A percentile compares a stretch with the other conserved stretches of the same genome.
Evolutionary conservation across 1,140 invertebrate genomes (phyloP).

Genomic region (Caerostris extrusa): DNA sequence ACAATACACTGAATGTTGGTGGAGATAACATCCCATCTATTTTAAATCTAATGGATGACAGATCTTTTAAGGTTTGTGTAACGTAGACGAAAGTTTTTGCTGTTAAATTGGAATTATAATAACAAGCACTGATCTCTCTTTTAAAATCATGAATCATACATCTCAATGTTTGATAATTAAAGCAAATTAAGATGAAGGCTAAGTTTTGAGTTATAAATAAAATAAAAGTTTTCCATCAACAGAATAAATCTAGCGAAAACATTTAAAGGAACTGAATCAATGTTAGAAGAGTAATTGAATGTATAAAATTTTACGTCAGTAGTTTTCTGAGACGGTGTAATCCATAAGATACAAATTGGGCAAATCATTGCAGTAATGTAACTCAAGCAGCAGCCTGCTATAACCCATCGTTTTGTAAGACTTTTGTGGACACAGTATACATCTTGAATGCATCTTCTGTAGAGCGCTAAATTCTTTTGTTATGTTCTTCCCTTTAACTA

Average conservation of each 20-base stretch:
- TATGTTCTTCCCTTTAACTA: not conserved
- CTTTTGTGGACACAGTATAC: not conserved
- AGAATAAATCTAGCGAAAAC: no score
- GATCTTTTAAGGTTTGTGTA: not conserved
- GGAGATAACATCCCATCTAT: not conserved
- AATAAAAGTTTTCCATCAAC: not conserved
- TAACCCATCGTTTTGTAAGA: not conserved
- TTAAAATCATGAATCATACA: not conserved
- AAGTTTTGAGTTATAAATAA: not conserved
- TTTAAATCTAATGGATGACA: not conserved
- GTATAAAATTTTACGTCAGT: not conserved
- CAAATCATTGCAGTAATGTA: not conserved
- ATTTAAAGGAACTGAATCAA: no score
- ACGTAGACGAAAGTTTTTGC: not conserved
- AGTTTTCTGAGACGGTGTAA: no score
- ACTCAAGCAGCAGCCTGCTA: not conserved
- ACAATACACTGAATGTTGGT: not conserved
- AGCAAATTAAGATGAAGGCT: not conserved
- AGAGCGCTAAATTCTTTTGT: not conserved
- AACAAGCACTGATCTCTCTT: not conserved
- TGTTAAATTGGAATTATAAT: not conserved
- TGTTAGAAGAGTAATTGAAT: not conserved
- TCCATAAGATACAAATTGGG: not conserved
- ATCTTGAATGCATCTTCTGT: not conserved
- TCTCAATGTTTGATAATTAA: not conserved